phyloP scores from a whole-genome alignment of 2,113 vertebrate species.

The Choloepus hoffmanni region DNA sequence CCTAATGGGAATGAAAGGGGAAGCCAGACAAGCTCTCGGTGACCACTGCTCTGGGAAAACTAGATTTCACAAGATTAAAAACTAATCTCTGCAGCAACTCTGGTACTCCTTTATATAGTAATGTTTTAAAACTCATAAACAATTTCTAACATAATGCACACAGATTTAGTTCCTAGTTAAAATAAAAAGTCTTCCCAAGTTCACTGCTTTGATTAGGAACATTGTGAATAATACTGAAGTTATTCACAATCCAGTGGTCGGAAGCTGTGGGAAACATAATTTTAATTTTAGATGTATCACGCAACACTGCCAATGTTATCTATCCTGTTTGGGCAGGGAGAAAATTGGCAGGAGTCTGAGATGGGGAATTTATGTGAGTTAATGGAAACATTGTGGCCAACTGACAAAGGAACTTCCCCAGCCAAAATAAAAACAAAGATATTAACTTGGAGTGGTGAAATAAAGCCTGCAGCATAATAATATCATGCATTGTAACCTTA shows the following conservation, averaged over 20 bases:
- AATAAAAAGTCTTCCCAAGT: slow-evolving; percentile 37
- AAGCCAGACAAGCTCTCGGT: accelerated
- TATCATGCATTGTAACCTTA: slow-evolving; percentile 68
- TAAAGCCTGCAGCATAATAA: slow-evolving; percentile 51
- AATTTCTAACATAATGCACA: not conserved
- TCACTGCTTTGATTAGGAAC: slow-evolving; percentile 66
- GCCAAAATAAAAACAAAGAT: slow-evolving; percentile 79
- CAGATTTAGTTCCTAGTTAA: not conserved
- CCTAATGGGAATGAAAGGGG: accelerated
- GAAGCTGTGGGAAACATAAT: slow-evolving; percentile 61
- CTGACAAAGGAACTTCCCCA: slow-evolving; percentile 75
- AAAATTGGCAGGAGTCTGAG: slow-evolving; percentile 58
- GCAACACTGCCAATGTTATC: slow-evolving; percentile 76
- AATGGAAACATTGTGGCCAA: slow-evolving; percentile 79
- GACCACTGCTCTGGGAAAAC: not conserved
- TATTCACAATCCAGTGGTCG: not conserved
- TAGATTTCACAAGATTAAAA: not conserved
- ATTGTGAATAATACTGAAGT: slow-evolving; percentile 61
- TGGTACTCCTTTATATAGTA: not conserved
- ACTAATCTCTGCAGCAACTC: not conserved
- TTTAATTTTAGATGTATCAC: slow-evolving; percentile 70
- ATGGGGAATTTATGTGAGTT: slow-evolving; percentile 63
- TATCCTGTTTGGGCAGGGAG: slow-evolving; percentile 56
- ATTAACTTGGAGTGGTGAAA: slow-evolving; percentile 68
- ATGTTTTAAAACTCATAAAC: not conserved